These are phyloP conservation scores for Campoletis raptor DNA, from an alignment of 2,888 invertebrate species.

Conservation along the genomic window DNA sequence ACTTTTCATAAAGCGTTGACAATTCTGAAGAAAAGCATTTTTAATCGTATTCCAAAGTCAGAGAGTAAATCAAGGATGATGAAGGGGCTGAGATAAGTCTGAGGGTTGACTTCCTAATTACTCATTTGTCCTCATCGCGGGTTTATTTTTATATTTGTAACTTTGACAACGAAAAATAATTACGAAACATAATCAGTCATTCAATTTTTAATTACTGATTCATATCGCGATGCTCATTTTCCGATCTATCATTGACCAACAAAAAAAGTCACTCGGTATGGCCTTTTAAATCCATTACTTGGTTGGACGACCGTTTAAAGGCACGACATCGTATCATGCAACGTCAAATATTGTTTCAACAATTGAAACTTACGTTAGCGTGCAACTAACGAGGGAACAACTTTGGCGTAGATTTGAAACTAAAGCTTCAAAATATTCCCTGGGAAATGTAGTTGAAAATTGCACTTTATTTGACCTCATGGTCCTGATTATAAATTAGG, in stretches of 20 bases:
- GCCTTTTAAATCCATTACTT: background rate
- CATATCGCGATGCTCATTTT: background rate
- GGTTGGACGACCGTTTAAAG: conserved; percentile 14
- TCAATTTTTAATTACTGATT: background rate
- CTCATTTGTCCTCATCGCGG: background rate
- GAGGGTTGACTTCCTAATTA: background rate
- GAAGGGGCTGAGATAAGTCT: background rate
- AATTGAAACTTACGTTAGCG: conserved; percentile 37
- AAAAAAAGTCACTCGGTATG: background rate
- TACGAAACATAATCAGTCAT: background rate
- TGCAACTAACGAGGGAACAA: conserved; percentile 4
- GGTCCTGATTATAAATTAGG: background rate
- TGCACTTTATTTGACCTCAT: background rate
- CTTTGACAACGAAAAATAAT: background rate
- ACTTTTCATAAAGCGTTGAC: background rate
- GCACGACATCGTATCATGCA: conserved; percentile 30
- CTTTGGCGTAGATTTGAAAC: background rate
- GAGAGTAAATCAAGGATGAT: background rate
- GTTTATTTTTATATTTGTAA: background rate
- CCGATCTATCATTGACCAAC: background rate
- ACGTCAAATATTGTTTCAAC: conserved; percentile 33
- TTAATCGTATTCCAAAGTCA: background rate
- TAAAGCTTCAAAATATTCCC: background rate
- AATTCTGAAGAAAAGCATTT: background rate
- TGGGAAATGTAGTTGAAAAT: background rate